Percentiles rank a stretch among this genome's conserved stretches.
Conservation (phyloP, 2,113 vertebrate species). For the Paradisaea rubra region DNA sequence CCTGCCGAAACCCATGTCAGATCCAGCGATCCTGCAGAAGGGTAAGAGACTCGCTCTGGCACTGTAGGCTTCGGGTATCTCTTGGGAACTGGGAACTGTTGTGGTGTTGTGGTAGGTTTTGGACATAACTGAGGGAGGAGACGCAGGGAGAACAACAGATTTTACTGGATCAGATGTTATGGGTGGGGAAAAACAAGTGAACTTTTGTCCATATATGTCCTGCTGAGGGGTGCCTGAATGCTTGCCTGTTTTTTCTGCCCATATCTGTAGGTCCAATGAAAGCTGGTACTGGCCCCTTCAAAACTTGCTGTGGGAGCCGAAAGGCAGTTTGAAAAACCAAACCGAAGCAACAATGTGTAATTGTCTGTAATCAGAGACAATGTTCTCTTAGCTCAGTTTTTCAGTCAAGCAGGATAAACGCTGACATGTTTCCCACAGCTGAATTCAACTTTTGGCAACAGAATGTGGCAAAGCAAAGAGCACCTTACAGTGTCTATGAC, state of each 20-base stretch:
- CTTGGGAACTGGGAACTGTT: background rate
- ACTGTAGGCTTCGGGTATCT: background rate
- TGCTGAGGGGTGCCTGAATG: background rate
- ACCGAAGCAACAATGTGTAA: background rate
- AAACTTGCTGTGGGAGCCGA: background rate
- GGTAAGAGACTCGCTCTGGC: accelerated
- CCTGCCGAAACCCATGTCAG: background rate
- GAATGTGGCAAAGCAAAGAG: constrained; percentile 42
- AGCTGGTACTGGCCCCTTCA: background rate
- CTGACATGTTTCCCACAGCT: background rate
- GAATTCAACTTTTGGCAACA: constrained; percentile 27
- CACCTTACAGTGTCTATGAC: constrained; percentile 41
- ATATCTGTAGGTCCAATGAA: background rate
- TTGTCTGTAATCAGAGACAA: constrained; percentile 9
- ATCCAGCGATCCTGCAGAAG: background rate
- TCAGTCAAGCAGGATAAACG: background rate
- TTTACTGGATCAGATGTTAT: background rate
- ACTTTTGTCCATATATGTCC: background rate
- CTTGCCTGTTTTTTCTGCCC: background rate
- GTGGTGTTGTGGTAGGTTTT: background rate
- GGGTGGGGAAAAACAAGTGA: background rate
- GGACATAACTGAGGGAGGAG: background rate
- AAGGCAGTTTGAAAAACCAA: constrained; percentile 7
- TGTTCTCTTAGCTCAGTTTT: background rate
- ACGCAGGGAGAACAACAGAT: background rate